Percentiles rank a stretch among this genome's conserved stretches.
phyloP scores from a whole-genome alignment of 2,797 vertebrate species.

The Sardinella longiceps region DNA sequence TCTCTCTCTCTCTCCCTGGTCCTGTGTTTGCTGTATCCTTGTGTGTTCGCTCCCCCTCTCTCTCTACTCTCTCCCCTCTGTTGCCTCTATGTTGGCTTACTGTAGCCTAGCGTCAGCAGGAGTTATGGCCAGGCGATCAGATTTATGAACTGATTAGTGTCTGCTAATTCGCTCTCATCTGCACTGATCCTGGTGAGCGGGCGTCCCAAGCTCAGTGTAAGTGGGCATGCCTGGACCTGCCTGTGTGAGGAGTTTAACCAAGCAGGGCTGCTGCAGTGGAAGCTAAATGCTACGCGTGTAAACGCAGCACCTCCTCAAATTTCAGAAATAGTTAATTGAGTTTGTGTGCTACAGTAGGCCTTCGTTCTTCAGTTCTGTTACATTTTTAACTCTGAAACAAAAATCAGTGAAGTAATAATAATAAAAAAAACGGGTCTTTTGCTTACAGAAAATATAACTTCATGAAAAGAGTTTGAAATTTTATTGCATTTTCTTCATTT shows the following conservation, averaged over 20 bases:
- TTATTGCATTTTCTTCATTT: too few relatives aligned
- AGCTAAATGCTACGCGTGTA: too few relatives aligned
- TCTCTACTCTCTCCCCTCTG: neutral
- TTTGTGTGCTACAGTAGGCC: too few relatives aligned
- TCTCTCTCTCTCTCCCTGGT: neutral
- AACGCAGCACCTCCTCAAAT: too few relatives aligned
- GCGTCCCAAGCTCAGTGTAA: neutral
- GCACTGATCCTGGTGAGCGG: neutral
- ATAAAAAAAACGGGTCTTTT: constrained; percentile 17
- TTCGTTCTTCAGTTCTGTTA: too few relatives aligned
- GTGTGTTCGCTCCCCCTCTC: neutral
- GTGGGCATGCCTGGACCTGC: constrained; percentile 50
- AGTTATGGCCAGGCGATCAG: constrained; percentile 25
- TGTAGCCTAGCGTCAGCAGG: constrained; percentile 10
- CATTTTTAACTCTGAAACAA: too few relatives aligned
- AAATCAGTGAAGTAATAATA: too few relatives aligned
- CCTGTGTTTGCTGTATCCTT: neutral
- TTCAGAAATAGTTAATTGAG: too few relatives aligned
- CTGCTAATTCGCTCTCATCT: constrained; percentile 36
- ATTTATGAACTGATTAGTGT: constrained; percentile 34
- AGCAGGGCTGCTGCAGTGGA: too few relatives aligned
- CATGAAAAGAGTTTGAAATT: too few relatives aligned
- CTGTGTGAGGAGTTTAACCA: constrained; percentile 34
- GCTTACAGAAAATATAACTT: too few relatives aligned
- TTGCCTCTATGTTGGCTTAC: neutral